Evolutionary conservation across 2,113 vertebrate genomes (phyloP).

Genomic region (Toxostoma redivivum): DNA sequence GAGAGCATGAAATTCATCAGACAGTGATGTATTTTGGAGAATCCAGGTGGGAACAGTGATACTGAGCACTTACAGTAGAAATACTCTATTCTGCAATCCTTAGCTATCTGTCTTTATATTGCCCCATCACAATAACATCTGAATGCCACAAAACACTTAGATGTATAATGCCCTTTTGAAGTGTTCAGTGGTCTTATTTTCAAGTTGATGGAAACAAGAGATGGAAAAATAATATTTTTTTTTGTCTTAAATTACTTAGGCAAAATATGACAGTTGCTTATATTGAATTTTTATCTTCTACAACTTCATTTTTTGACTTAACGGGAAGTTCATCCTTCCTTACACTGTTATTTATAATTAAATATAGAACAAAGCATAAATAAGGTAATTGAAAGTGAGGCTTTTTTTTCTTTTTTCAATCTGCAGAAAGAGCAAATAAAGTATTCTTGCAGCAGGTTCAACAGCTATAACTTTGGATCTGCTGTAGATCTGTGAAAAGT

Average conservation of each 20-base stretch:
- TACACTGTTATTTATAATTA: neutral
- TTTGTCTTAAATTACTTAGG: neutral
- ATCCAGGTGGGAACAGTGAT: neutral
- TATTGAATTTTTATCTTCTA: neutral
- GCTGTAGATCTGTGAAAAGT: neutral
- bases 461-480: neutral
- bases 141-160: neutral
- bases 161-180: neutral
- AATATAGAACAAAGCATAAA: neutral
- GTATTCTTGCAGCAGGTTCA: neutral
- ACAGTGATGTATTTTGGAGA: neutral
- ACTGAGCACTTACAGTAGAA: neutral
- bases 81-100: neutral
- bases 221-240: neutral
- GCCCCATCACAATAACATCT: neutral
- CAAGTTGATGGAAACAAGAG: neutral
- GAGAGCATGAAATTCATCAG: neutral
- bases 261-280: neutral
- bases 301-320: neutral
- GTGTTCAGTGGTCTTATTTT: neutral
- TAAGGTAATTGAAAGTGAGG: neutral
- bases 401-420: neutral
- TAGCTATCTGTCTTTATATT: neutral
- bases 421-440: neutral
- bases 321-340: neutral